Percentiles rank a stretch among this genome's conserved stretches.
These are phyloP conservation scores for Entomyzon cyanotis DNA, from an alignment of 2,113 vertebrate species.

Conservation along the genomic window DNA sequence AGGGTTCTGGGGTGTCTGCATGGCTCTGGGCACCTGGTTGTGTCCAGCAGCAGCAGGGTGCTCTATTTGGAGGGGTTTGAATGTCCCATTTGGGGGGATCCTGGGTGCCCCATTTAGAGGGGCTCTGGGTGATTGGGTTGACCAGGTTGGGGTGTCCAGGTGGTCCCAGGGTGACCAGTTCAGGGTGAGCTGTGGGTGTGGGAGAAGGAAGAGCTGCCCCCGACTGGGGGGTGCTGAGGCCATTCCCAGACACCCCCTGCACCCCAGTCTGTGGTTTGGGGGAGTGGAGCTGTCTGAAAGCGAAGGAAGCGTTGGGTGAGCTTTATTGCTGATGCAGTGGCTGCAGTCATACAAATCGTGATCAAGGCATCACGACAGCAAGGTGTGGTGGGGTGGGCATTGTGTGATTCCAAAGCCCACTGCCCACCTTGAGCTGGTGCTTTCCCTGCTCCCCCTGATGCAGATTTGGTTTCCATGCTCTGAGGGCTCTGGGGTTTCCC, in stretches of 20 bases:
- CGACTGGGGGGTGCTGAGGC: not conserved
- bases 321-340: conserved; percentile 4
- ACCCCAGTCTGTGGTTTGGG: accelerated
- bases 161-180: not conserved
- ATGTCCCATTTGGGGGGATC: not conserved
- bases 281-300: accelerated
- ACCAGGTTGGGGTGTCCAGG: not conserved
- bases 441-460: not conserved
- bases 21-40: not conserved
- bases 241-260: not conserved
- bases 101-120: not conserved
- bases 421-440: not conserved
- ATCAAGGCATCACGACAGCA: not conserved
- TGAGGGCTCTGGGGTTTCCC: not conserved
- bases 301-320: not conserved
- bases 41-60: not conserved
- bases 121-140: not conserved
- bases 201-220: not conserved
- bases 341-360: not conserved
- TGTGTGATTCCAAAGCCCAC: not conserved
- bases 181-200: not conserved
- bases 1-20: not conserved
- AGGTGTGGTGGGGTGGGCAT: not conserved
- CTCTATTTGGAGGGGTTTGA: not conserved
- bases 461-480: not conserved